Base-by-base conservation (phyloP, 2,888 invertebrate genomes). In the Habrosyne pyritoides region DNA sequence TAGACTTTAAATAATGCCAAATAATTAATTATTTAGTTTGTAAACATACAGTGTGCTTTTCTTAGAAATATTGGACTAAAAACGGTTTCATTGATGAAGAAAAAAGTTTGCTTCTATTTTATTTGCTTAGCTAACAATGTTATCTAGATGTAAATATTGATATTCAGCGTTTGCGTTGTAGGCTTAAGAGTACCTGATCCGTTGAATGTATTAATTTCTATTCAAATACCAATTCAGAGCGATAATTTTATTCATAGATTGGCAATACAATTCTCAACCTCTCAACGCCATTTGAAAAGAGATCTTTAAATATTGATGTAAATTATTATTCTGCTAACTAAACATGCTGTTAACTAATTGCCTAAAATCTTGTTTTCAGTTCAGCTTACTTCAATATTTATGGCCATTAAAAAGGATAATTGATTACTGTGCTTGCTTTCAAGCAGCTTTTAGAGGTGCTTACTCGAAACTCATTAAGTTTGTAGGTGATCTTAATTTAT, bases 381-480 rank as follows among this genome's bases (percentile, higher is more conserved):
- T 50, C 28, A 28, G 21, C 42, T 50, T 50, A 18, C 2, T 14
- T 28, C 18, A 10, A 50, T 30, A 50, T 26, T 48, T 24, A 49
- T 50, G 22, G 50, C 50, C 28, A 28, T 50, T 28, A 28, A 50
- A 49, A 49, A 28, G 14, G 50, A 50, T 50, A 50, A 28, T 50
- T 50, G 26, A 18, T 50, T 28, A 50, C 28, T 12, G 28, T 50
- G n/a, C 42, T 50, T 28, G 28, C 22, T 28, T 50, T 50, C 28
- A 50, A 50, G 28, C 49, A 28, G 21, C 26, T n/a, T 49, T 49
- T 26, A 49, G 14, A 26, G 24, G 26, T 49, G 24, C 49, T 49
- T 26, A 24, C 49, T 49, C 42, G 42, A 42, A 18, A 42, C 42
- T 42, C 42, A 42, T 42, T 42, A 42, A 42, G 42, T 42, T 42